Percentiles rank a stretch among this genome's conserved stretches.
These are phyloP conservation scores for Sylvicola cinctus DNA, from an alignment of 2,888 invertebrate species.

Conservation along the genomic window DNA sequence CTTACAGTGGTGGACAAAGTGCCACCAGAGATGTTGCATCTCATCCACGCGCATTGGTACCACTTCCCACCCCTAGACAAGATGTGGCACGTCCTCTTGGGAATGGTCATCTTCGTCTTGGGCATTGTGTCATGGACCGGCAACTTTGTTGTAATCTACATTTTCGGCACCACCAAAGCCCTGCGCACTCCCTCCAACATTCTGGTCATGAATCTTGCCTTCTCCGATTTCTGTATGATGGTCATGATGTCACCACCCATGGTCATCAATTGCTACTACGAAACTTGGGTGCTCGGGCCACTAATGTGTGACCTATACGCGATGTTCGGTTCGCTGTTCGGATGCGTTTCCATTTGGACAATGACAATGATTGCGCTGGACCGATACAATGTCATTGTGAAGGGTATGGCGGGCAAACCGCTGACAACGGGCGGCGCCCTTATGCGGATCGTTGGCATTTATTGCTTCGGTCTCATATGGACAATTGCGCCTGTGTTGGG, in stretches of 20 bases:
- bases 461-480: slow-evolving; percentile 59
- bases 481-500: slow-evolving; percentile 70
- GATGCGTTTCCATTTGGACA: slow-evolving; percentile 80
- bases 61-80: slow-evolving; percentile 80
- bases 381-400: slow-evolving; percentile 85
- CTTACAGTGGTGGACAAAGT: slow-evolving; percentile 70
- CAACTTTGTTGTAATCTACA: slow-evolving; percentile 23
- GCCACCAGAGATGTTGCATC: slow-evolving; percentile 42
- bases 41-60: slow-evolving; percentile 62
- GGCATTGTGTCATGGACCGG: slow-evolving; percentile 29
- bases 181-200: slow-evolving; percentile 79
- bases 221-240: slow-evolving; percentile 86
- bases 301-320: slow-evolving; percentile 76
- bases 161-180: slow-evolving; percentile 23
- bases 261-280: slow-evolving; percentile 66
- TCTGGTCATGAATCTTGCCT: slow-evolving; percentile 74
- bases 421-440: slow-evolving; percentile 64
- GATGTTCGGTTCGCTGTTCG: slow-evolving; percentile 70
- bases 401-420: slow-evolving; percentile 68
- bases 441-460: slow-evolving; percentile 55
- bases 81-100: slow-evolving; percentile 65
- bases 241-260: slow-evolving; percentile 59
- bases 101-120: slow-evolving; percentile 55
- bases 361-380: slow-evolving; percentile 86
- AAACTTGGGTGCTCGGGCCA: slow-evolving; percentile 32